phyloP scores from a whole-genome alignment of 2,888 invertebrate genomes.

The Cyrtodaria siliqua region DNA sequence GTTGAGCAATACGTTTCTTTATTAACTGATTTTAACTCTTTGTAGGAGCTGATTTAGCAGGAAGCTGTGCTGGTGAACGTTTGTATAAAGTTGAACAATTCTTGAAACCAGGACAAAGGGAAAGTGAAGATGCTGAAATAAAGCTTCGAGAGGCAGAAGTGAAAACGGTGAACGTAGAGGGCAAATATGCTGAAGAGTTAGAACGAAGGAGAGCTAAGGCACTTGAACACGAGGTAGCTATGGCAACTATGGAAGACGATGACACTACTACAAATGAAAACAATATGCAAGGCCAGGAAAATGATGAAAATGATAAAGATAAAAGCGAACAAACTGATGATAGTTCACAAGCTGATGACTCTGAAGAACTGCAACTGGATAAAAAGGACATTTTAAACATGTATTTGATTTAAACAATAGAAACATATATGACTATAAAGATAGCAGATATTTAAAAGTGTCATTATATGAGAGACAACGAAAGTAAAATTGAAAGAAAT shows the following conservation, averaged over 20 bases:
- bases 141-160: conserved; percentile 49
- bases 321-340: too few species aligned
- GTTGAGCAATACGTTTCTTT: too few species aligned
- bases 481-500: too few species aligned
- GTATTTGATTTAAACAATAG: too few species aligned
- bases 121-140: conserved; percentile 48
- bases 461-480: too few species aligned
- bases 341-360: too few species aligned
- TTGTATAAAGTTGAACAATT: conserved; percentile 50
- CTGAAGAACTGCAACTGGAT: too few species aligned
- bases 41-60: conserved; percentile 62
- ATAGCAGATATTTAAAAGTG: too few species aligned
- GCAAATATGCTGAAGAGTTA: conserved; percentile 49
- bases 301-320: not conserved
- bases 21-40: too few species aligned
- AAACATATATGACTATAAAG: too few species aligned
- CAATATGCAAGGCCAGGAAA: not conserved
- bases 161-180: conserved; percentile 57
- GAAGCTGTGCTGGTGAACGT: conserved; percentile 52
- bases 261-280: not conserved
- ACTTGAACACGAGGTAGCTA: conserved; percentile 27
- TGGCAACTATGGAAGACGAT: not conserved
- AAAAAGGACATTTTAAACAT: too few species aligned
- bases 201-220: conserved; percentile 26
- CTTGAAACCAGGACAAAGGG: conserved; percentile 28